A percentile compares a stretch with the other conserved stretches of the same genome.
phyloP scores from a whole-genome alignment of 2,888 invertebrate species.

The Hetaerina titia region DNA sequence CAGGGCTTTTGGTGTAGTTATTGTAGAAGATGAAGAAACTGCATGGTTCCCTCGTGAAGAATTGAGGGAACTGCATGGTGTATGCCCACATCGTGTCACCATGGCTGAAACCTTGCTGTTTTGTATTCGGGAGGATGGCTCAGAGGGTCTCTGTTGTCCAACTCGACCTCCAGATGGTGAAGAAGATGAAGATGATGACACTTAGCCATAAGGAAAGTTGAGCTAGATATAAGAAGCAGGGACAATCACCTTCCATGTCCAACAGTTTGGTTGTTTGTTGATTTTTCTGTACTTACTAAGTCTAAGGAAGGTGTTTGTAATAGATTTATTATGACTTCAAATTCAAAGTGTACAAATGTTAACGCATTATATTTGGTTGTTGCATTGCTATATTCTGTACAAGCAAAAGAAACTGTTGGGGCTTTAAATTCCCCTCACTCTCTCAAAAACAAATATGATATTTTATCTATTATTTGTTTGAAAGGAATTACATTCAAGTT shows the following conservation, averaged over 20 bases:
- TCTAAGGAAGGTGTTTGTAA: neutral
- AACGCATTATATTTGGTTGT: neutral
- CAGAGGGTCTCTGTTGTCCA: slow-evolving; percentile 90
- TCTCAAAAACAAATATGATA: too few relatives aligned
- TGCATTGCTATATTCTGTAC: neutral
- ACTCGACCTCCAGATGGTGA: slow-evolving; percentile 82
- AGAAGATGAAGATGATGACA: slow-evolving; percentile 75
- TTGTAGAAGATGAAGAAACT: slow-evolving; percentile 93
- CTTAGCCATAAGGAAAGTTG: slow-evolving; percentile 33
- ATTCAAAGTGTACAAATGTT: slow-evolving; percentile 40
- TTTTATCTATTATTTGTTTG: too few relatives aligned
- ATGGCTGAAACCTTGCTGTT: slow-evolving; percentile 88
- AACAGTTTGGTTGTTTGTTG: slow-evolving; percentile 37
- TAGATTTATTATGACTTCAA: slow-evolving; percentile 16
- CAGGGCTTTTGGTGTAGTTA: slow-evolving; percentile 88
- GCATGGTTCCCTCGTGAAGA: slow-evolving; percentile 96
- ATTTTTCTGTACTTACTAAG: neutral
- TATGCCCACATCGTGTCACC: slow-evolving; percentile 90
- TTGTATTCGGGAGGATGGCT: slow-evolving; percentile 90
- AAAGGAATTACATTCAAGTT: too few relatives aligned
- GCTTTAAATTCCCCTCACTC: neutral
- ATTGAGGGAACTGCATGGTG: slow-evolving; percentile 92
- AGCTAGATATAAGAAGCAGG: neutral
- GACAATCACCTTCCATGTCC: slow-evolving; percentile 37
- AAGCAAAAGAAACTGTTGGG: neutral